Base-by-base conservation (phyloP, 2,113 vertebrate species). In the Mormyrus lacerda region DNA sequence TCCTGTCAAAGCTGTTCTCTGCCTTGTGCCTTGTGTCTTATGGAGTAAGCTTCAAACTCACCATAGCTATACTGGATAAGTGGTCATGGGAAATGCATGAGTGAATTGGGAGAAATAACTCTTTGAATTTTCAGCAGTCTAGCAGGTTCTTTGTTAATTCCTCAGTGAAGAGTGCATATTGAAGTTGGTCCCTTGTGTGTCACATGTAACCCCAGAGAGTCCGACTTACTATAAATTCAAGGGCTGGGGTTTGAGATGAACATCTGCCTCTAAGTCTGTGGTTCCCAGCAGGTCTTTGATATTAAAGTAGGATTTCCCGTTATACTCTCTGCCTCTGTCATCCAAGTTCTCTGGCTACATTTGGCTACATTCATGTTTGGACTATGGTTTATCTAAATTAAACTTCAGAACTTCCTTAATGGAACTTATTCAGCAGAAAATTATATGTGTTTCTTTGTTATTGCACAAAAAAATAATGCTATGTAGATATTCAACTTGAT, bases 361-460 rank as follows among this genome's bases (percentile, higher is more conserved):
- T 53, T 53, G 85, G 50, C 50, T 53, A 17, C 51, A 51, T 51
- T 86, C 27, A 13, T 35, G 50, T 87, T 39, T 35, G 85, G 47
- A 87, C 27, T 87, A n/a, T 53, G 73, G 73, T 79, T 79, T 53
- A 87, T 53, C 50, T 87, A 87, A 87, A 53, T 87, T 87, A 87
- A 51, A 53, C 50, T 55, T 35, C 47, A 87, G 50, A 53, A 55
- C 85, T 87, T 87, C 85, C 85, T 86, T 15, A 51, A 11, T 8
- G 48, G 5, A 53, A 53, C 50, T 51, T 21, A 87, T 87, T 87
- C 48, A 53, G 50, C 51, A 27, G 35, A 48, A 58, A 39, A 61
- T 45, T 65, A n/a, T 21, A 24, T 50, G 50, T 27, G 24, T 85
- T 89, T 89, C 73, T 45, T 79, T 51, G 47, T 47, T 73, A 55